Conservation (phyloP, 2,797 vertebrate species). For the Anomalospiza imberbis region DNA sequence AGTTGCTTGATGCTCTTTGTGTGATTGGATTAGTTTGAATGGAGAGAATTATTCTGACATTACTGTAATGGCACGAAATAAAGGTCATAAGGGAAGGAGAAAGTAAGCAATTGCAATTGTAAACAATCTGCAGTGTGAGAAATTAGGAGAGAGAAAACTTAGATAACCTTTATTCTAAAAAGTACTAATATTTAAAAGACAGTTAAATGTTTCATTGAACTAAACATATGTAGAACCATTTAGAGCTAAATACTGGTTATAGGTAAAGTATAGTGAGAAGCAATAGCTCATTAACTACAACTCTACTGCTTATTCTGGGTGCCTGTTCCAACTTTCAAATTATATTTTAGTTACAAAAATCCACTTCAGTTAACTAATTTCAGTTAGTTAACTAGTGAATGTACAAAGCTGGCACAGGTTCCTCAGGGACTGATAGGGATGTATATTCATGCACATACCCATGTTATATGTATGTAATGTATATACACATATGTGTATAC, state of each 20-base stretch:
- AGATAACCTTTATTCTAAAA: not conserved
- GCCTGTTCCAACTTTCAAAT: not conserved
- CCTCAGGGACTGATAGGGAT: not conserved
- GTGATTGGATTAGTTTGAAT: not conserved
- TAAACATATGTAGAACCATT: not conserved
- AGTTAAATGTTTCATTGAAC: not conserved
- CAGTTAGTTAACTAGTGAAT: not conserved
- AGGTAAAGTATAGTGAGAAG: not conserved
- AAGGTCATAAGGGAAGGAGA: not conserved
- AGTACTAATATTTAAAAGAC: not conserved
- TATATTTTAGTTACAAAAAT: not conserved
- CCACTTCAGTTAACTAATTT: not conserved
- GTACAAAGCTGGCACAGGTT: not conserved
- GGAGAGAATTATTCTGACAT: not conserved
- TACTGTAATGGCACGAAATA: not conserved
- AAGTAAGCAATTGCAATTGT: not conserved
- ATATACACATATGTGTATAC: accelerated
- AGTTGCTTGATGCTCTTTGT: not conserved
- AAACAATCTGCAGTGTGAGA: not conserved
- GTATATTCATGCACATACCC: not conserved
- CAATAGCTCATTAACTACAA: not conserved
- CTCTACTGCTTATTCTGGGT: not conserved
- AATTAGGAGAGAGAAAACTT: not conserved
- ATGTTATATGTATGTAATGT: not conserved
- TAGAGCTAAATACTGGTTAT: not conserved